A percentile compares a stretch with the other conserved stretches of the same genome.
Evolutionary conservation across 2,113 vertebrate genomes (phyloP).

Genomic region (Hippocampus zosterae): DNA sequence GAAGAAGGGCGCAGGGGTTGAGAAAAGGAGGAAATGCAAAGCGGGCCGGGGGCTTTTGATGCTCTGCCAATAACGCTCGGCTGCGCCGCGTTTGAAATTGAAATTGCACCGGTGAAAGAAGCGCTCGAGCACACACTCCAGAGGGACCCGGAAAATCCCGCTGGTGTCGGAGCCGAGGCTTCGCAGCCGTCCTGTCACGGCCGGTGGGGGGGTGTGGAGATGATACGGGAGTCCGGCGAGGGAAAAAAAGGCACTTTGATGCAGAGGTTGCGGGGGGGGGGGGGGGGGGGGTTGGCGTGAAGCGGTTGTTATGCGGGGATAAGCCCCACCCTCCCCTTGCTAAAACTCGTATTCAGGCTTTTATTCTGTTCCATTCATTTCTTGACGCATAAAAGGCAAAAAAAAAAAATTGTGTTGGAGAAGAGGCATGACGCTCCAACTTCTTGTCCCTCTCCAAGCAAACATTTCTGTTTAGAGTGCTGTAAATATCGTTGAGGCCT

Average conservation of each 20-base stretch:
- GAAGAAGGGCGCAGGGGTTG: slow-evolving; percentile 1
- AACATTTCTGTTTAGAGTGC: not conserved
- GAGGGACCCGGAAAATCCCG: slow-evolving; percentile 36
- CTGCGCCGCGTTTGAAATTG: slow-evolving; percentile 42
- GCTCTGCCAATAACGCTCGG: slow-evolving; percentile 43
- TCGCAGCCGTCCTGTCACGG: slow-evolving; percentile 26
- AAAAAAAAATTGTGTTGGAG: not conserved
- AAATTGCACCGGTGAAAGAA: slow-evolving; percentile 40
- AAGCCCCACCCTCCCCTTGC: slow-evolving; percentile 1
- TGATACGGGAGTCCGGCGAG: not conserved
- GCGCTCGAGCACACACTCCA: slow-evolving; percentile 46
- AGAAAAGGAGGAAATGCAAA: not conserved
- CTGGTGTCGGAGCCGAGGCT: slow-evolving; percentile 37
- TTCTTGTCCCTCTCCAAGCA: slow-evolving; percentile 17
- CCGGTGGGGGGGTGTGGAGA: slow-evolving; percentile 2
- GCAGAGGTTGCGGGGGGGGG: not conserved
- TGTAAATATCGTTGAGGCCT: not conserved
- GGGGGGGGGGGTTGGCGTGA: slow-evolving; percentile 1
- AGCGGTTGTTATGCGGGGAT: slow-evolving; percentile 11
- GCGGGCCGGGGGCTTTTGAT: slow-evolving; percentile 34
- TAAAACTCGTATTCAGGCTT: slow-evolving; percentile 26
- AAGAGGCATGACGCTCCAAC: slow-evolving; percentile 1
- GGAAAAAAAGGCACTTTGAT: slow-evolving; percentile 10
- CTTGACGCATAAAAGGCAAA: slow-evolving; percentile 31
- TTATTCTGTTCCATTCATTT: slow-evolving; percentile 21